phyloP scores from a whole-genome alignment of 2,888 invertebrate species.

The Acrobasis suavella region DNA sequence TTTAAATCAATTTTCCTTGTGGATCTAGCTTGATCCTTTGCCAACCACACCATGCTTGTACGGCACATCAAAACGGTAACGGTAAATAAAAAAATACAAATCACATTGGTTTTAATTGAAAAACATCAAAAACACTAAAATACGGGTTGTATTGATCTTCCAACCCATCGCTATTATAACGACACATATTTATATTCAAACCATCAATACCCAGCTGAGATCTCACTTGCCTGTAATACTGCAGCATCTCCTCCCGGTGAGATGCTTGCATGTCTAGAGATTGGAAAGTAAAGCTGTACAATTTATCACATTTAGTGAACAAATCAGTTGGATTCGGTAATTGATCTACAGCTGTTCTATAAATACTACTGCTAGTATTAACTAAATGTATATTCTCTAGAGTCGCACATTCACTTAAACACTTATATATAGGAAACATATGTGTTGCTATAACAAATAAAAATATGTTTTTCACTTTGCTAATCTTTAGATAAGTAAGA shows the following conservation, averaged over 20 bases:
- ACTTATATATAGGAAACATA: background rate
- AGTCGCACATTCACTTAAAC: background rate
- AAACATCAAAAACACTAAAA: background rate
- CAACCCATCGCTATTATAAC: background rate
- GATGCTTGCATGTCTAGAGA: background rate
- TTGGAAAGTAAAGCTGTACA: background rate
- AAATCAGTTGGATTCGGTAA: background rate
- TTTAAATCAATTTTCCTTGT: no score
- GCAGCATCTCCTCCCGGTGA: background rate
- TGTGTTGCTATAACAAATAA: background rate
- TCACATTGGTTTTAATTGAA: background rate
- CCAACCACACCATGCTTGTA: no score
- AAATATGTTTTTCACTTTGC: background rate
- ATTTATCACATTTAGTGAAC: background rate
- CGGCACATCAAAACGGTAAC: no score
- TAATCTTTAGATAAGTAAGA: background rate
- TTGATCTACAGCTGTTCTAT: background rate
- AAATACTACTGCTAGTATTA: background rate
- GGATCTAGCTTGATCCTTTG: no score
- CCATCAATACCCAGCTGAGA: background rate
- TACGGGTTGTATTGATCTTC: constrained; percentile 1
- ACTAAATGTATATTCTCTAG: constrained; percentile 1
- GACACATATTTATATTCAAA: background rate
- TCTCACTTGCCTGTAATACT: background rate
- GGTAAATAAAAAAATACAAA: background rate